Base-by-base conservation (phyloP, 2,113 vertebrate species). In the Eulemur rufifrons region DNA sequence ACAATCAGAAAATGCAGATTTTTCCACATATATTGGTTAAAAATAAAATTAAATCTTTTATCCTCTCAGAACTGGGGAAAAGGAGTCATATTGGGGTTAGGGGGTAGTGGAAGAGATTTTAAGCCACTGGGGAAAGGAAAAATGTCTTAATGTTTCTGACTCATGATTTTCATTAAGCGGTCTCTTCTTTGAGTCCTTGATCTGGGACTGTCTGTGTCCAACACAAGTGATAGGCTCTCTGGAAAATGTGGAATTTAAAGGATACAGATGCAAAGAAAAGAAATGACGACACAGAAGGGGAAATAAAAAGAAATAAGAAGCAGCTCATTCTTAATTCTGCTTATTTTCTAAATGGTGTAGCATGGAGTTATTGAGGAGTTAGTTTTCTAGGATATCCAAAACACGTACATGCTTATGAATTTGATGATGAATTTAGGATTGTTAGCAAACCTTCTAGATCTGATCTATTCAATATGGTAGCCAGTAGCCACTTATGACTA, bases 11-110 rank as follows among this genome's bases (percentile, higher is more conserved):
- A 85, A 73, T 74, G 52, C 13, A 95, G 11, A 25, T 71, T 78
- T 74, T 80, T 37, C 54, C 42, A 61, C 20, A 92, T 76, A 74
- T 34, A 32, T 29, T 34, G 8, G 1, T 91, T 80, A 73, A 87
- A 85, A 89, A 68, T 69, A 21, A 85, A 90, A 66, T 83, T 42
- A 39, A 76, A 84, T 80, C 3, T 83, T 50, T 66, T 56, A 54
- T 56, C 12, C 18, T 64, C 17, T 94, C 61, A 23, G 50, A 74
- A 37, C 29, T 50, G 42, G 63, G 37, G 3, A 39, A 71, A 54
- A 8, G 34, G 1, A 32, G 32, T 15, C 20, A 13, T n/a, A 8
- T 7, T 32, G 3, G 18, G 17, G 10, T 13, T 63, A 2, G 3
- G 4, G 0, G 20, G 13, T 11, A 13, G 32, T 63, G 27, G 8